Base-by-base conservation (phyloP, 2,888 invertebrate genomes). In the Nipponacmea schrenckii region DNA sequence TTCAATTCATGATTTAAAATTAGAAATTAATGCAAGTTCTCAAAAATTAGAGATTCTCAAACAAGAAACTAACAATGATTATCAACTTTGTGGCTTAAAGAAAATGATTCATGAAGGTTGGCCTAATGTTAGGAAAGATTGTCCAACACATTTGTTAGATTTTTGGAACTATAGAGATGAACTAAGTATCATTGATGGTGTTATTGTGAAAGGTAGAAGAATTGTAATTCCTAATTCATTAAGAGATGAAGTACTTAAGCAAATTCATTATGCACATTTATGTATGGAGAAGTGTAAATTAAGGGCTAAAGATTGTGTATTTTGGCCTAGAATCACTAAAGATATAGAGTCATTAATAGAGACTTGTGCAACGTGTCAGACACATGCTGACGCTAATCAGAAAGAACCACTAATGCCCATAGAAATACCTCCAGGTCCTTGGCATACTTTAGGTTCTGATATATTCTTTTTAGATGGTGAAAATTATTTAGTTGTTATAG, bases 261-360 rank as follows among this genome's bases (percentile, higher is more conserved):
- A 56, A 56, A 56, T 56, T 8, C 56, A 56, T 56, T 56, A 56
- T 56, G 56, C 56, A 56, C 56, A 56, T 56, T 15, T 56, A 56
- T 14, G 56, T 56, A 56, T 56, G n/a, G 56, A 56, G 24, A 56
- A 56, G 24, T 56, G 56, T 56, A 56, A 56, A 56, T 20, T 56
- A 24, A 56, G 56, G 24, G 56, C 56, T 56, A 56, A 56, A n/a
- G 17, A 12, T 17, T 20, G 56, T 56, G 56, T 56, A 56, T 56
- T 20, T 56, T 56, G 56, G 56, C n/a, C 56, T 24, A 56, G 24
- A 12, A 56, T 56, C 24, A 56, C 56, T n/a, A 56, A 56, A 56
- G 56, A 56, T 12, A 56, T 56, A 56, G 20, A 20, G 24, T 7
- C n/a, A 56, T 56, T 56, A 24, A 24, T 56, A 56, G 20, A 56